These are phyloP conservation scores for Ormia ochracea DNA, from an alignment of 2,888 invertebrate species.

Conservation along the genomic window DNA sequence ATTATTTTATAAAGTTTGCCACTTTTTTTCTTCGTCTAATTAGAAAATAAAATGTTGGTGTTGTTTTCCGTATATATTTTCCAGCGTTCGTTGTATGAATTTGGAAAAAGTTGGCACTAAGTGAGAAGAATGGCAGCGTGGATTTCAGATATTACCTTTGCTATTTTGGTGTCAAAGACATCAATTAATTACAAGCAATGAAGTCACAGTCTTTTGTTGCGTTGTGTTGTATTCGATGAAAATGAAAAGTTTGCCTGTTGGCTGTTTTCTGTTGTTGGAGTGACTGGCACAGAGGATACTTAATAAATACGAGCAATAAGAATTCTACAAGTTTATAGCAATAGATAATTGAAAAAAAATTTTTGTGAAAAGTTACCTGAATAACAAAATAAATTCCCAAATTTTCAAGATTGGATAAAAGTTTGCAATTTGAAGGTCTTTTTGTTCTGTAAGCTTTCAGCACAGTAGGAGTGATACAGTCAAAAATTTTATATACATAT, in stretches of 20 bases:
- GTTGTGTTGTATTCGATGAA: background rate
- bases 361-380: too few relatives aligned
- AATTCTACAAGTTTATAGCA: too few relatives aligned
- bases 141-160: background rate
- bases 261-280: background rate
- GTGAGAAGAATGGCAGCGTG: background rate
- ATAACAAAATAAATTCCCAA: too few relatives aligned
- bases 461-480: too few relatives aligned
- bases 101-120: background rate
- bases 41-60: background rate
- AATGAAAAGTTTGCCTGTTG: constrained; percentile 1
- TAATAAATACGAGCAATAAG: too few relatives aligned
- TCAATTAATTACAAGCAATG: constrained; percentile 26
- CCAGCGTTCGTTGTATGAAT: background rate
- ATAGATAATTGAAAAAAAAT: too few relatives aligned
- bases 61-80: background rate
- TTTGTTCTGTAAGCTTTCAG: too few relatives aligned
- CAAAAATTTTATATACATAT: too few relatives aligned
- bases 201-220: background rate
- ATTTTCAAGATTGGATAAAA: too few relatives aligned
- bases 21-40: constrained; percentile 25
- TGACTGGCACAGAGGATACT: too few relatives aligned
- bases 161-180: constrained; percentile 21
- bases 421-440: too few relatives aligned
- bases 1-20: constrained; percentile 51